Percentiles rank a stretch among this genome's conserved stretches.
Conservation (phyloP, 2,888 invertebrate species). For the Hololepta plana region DNA sequence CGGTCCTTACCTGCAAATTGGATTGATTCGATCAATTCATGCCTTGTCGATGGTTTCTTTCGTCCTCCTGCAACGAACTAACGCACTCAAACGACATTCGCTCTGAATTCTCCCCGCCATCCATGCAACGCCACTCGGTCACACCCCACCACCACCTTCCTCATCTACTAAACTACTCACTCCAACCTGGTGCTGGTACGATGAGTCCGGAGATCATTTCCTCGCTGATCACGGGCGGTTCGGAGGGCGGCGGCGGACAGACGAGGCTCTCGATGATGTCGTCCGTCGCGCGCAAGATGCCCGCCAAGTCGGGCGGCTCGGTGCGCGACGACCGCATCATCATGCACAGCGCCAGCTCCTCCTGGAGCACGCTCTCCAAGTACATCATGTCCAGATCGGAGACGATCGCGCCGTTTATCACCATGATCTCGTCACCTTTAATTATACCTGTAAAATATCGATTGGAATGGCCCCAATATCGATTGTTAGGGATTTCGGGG, state of each 20-base stretch:
- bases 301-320: conserved; percentile 59
- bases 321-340: conserved; percentile 87
- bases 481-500: too few relatives aligned
- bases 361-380: conserved; percentile 89
- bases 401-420: conserved; percentile 95
- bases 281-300: conserved; percentile 63
- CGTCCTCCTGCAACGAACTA: too few relatives aligned
- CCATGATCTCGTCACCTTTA: conserved; percentile 96
- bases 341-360: conserved; percentile 85
- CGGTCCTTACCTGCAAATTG: conserved; percentile 10
- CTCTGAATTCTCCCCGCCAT: too few relatives aligned
- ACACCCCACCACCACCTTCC: not conserved
- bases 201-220: conserved; percentile 94
- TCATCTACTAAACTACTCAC: conserved; percentile 1
- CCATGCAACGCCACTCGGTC: too few relatives aligned
- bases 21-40: too few relatives aligned
- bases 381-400: conserved; percentile 99
- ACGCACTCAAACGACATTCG: too few relatives aligned
- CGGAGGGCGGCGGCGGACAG: conserved; percentile 89
- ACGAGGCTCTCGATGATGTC: conserved; percentile 90
- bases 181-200: conserved; percentile 86
- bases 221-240: conserved; percentile 84
- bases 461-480: conserved; percentile 3
- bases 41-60: too few relatives aligned
- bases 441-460: conserved; percentile 57